Conservation (phyloP, 2,113 vertebrate species). For the Dicentrarchus labrax region DNA sequence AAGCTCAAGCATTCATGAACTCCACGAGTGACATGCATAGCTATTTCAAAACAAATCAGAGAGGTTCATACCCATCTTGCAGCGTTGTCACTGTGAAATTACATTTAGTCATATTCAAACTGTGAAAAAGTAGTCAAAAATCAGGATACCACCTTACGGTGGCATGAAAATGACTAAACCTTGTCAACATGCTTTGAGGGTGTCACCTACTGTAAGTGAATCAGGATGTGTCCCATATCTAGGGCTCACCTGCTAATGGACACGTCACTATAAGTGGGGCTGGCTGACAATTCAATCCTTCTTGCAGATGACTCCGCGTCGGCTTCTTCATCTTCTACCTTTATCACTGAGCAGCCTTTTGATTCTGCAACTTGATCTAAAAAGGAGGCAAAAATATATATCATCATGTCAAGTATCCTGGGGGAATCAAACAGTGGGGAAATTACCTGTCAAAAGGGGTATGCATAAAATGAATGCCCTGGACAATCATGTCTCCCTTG, state of each 20-base stretch:
- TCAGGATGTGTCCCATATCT: neutral
- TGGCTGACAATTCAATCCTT: constrained; percentile 58
- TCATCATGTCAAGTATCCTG: neutral
- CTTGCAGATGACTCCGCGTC: constrained; percentile 7
- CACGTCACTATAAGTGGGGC: constrained; percentile 77
- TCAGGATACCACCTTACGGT: neutral
- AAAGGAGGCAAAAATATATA: constrained; percentile 3
- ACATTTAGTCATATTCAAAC: neutral
- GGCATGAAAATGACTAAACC: neutral
- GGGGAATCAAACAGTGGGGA: neutral
- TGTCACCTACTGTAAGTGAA: neutral
- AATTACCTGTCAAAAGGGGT: neutral
- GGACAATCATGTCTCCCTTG: neutral
- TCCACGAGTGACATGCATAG: neutral
- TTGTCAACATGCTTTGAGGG: neutral
- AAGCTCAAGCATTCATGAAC: neutral
- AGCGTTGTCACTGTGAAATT: neutral
- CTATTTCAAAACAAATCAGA: neutral
- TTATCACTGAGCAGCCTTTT: constrained; percentile 13
- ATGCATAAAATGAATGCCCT: neutral
- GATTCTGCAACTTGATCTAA: constrained; percentile 40
- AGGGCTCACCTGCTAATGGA: constrained; percentile 84
- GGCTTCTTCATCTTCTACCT: constrained; percentile 25
- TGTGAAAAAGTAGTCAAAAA: neutral
- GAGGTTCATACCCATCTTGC: neutral